phyloP scores from a whole-genome alignment of 2,797 vertebrate species.

The Poecilia gillii region DNA sequence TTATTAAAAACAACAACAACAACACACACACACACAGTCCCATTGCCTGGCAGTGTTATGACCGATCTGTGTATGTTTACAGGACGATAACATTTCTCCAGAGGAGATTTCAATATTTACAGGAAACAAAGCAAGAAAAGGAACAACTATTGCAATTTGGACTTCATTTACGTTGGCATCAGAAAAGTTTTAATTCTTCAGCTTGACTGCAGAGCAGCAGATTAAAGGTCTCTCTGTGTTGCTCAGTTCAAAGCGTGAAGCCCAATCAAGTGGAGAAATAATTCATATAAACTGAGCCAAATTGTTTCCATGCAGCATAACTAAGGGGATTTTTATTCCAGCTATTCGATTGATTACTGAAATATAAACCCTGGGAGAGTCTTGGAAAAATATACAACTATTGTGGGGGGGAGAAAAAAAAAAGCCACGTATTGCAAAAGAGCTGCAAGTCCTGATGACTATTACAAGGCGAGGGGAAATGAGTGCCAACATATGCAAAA shows the following conservation, averaged over 20 bases:
- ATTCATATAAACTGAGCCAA: neutral
- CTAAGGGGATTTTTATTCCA: slow-evolving; percentile 2
- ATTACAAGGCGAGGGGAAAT: slow-evolving; percentile 52
- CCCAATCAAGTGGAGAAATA: neutral
- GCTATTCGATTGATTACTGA: slow-evolving; percentile 20
- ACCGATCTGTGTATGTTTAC: neutral
- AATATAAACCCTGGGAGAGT: slow-evolving; percentile 33
- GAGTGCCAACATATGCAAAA: slow-evolving; percentile 45
- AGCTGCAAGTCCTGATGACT: slow-evolving; percentile 40
- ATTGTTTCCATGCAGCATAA: slow-evolving; percentile 9
- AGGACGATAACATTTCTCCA: neutral
- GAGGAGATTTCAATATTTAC: neutral
- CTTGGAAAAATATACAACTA: slow-evolving; percentile 28
- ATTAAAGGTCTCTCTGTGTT: neutral
- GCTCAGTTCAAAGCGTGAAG: neutral
- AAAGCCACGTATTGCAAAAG: slow-evolving; percentile 49
- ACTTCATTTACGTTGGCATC: slow-evolving; percentile 19
- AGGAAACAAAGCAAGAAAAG: neutral
- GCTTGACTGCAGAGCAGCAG: slow-evolving; percentile 1
- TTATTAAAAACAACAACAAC: neutral
- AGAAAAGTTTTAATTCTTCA: slow-evolving; percentile 15
- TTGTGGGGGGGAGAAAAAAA: slow-evolving; percentile 10
- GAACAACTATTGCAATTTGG: neutral
- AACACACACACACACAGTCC: neutral
- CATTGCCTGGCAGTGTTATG: neutral